Conservation (phyloP, 2,888 invertebrate genomes). For the Theodoxus fluviatilis region DNA sequence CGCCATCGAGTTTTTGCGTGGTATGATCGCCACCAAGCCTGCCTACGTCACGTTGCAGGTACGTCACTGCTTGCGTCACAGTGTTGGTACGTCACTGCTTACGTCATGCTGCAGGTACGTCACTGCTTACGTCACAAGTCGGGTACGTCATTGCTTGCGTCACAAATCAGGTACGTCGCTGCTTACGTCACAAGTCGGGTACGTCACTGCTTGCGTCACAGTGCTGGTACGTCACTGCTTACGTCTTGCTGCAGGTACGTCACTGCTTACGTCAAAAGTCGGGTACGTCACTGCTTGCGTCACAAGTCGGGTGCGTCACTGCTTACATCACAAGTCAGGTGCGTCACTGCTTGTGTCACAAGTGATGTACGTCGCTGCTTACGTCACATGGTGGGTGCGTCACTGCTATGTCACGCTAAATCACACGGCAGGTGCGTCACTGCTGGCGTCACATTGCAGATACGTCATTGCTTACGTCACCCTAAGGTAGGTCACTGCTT, state of each 20-base stretch:
- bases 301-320: too few species aligned
- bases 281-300: too few species aligned
- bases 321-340: not conserved
- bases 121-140: not conserved
- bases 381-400: not conserved
- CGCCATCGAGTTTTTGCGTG: slow-evolving; percentile 57
- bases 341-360: too few species aligned
- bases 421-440: too few species aligned
- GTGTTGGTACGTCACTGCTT: slow-evolving; percentile 37
- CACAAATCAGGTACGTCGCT: slow-evolving; percentile 48
- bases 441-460: not conserved
- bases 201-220: slow-evolving; percentile 48
- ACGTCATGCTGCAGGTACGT: slow-evolving; percentile 56
- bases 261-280: not conserved
- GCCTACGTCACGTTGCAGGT: slow-evolving; percentile 60
- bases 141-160: slow-evolving; percentile 47
- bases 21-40: slow-evolving; percentile 59
- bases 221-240: slow-evolving; percentile 46
- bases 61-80: not conserved
- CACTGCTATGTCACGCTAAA: too few species aligned
- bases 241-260: not conserved
- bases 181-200: not conserved
- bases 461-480: slow-evolving; percentile 48
- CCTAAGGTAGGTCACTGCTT: slow-evolving; percentile 46
- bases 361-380: too few species aligned